Percentiles rank a stretch among this genome's conserved stretches.
phyloP scores from a whole-genome alignment of 1,140 invertebrate species.

The Hirudo medicinalis region DNA sequence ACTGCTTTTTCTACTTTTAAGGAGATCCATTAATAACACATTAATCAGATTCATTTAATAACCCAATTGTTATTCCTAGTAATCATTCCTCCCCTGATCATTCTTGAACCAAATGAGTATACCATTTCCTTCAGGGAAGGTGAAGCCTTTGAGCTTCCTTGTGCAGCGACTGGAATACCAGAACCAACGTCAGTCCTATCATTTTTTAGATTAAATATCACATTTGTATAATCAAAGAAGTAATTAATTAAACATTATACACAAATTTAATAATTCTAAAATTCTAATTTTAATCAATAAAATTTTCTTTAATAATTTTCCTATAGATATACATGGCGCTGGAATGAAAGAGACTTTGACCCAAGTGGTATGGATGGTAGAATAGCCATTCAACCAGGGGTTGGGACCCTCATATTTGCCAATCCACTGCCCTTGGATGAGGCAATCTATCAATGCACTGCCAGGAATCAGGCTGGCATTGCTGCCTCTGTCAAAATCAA shows the following conservation, averaged over 20 bases:
- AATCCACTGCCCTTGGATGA: conserved; percentile 19
- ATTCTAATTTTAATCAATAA: conserved; percentile 4
- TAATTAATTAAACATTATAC: not conserved
- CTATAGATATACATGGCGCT: conserved; percentile 18
- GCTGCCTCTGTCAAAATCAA: conserved; percentile 17
- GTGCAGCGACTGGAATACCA: conserved; percentile 21
- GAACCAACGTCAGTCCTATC: conserved; percentile 16
- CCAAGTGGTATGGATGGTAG: conserved; percentile 23
- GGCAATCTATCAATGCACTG: conserved; percentile 24
- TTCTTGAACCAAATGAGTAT: conserved; percentile 8
- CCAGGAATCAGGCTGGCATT: conserved; percentile 20
- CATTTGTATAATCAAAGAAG: not conserved
- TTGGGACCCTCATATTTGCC: conserved; percentile 25
- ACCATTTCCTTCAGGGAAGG: conserved; percentile 20
- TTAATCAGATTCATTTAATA: not conserved
- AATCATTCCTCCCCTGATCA: conserved; percentile 20
- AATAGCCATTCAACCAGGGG: conserved; percentile 24
- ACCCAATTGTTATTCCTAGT: conserved; percentile 12
- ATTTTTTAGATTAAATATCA: not conserved
- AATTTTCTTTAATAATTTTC: not conserved
- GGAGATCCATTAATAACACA: not conserved
- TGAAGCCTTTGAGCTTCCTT: conserved; percentile 23
- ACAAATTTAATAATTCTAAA: conserved; percentile 1
- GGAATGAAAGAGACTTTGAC: conserved; percentile 22
- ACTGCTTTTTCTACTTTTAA: not conserved